Evolutionary conservation across 2,113 vertebrate genomes (phyloP), one percentile per base, ranked within the genome.

Genomic region (Syngnathus floridae): DNA sequence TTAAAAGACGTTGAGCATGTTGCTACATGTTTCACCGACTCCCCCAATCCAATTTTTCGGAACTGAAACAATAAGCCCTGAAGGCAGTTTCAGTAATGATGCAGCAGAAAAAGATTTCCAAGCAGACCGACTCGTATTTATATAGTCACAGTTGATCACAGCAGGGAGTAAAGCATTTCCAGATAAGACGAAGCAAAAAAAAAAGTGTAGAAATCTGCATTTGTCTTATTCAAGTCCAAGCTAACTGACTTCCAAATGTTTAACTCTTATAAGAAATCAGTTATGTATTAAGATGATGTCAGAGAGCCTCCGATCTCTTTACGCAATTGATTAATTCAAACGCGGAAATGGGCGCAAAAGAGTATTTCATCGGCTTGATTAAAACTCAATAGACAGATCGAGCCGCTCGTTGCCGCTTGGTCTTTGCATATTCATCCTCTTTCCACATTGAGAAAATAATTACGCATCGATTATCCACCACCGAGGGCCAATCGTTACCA

Each of bases 341-440:
- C 46, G 56, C 65, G 67, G 75, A 77, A 82, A 80, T 72, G 57
- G 54, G 51, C 59, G 43, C 69, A 69, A 77, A 83, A 70, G 66
- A 64, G 64, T 82, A 73, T 78, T 82, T 85, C 64, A 79, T 80
- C 63, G 76, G 41, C 73, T 62, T 76, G 72, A 84, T 78, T 84
- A 77, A 79, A 85, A 77, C 76, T 80, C 67, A 67, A 78, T 73
- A 73, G 49, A 71, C 71, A 73, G 71, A 81, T 52, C 31, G 55
- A 74, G 67, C 36, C 58, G 36, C 58, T 63, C 61, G 38, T 55
- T 63, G 63, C 63, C 48, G 76, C 54, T 73, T 56, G 5, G 9
- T 49, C 61, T 52, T 82, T 85, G 69, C 77, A 76, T 80, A 85
- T 86, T 86, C 67, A 84, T 88, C 75, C 71, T 63, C 61, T 61